Conservation (phyloP, 2,797 vertebrate genomes). For the Mycteria americana region DNA sequence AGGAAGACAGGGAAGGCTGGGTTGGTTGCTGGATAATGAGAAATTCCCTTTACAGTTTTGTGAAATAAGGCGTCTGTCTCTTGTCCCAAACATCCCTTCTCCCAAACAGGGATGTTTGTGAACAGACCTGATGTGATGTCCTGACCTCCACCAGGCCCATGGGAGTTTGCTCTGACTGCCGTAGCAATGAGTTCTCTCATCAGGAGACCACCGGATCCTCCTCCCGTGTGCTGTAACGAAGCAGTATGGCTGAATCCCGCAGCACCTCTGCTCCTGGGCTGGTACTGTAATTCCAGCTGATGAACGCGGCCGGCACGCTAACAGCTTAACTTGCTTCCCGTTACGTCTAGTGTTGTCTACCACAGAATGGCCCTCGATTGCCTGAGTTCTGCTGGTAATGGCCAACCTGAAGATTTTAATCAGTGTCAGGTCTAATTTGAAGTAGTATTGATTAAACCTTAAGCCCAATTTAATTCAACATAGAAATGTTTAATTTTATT, state of each 20-base stretch:
- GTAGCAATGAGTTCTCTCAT: accelerated
- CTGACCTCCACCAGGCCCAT: accelerated
- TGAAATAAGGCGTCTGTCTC: background rate
- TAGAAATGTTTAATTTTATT: background rate
- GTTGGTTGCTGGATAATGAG: background rate
- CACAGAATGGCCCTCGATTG: background rate
- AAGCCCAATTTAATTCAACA: background rate
- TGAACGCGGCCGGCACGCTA: accelerated
- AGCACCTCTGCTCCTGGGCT: background rate
- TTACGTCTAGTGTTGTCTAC: accelerated
- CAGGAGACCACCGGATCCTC: background rate
- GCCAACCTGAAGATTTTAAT: background rate
- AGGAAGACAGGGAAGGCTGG: background rate
- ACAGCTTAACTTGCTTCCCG: accelerated
- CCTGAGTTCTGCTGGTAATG: background rate
- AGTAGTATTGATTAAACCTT: background rate
- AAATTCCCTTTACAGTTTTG: background rate
- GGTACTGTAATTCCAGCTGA: background rate
- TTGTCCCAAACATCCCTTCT: background rate
- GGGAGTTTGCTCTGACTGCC: background rate
- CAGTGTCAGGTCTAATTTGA: background rate
- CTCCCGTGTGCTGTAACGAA: accelerated
- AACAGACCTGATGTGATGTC: background rate
- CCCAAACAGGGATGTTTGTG: background rate
- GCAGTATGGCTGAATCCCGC: accelerated